Conservation (phyloP, 2,797 vertebrate species). For the Lophius americanus region DNA sequence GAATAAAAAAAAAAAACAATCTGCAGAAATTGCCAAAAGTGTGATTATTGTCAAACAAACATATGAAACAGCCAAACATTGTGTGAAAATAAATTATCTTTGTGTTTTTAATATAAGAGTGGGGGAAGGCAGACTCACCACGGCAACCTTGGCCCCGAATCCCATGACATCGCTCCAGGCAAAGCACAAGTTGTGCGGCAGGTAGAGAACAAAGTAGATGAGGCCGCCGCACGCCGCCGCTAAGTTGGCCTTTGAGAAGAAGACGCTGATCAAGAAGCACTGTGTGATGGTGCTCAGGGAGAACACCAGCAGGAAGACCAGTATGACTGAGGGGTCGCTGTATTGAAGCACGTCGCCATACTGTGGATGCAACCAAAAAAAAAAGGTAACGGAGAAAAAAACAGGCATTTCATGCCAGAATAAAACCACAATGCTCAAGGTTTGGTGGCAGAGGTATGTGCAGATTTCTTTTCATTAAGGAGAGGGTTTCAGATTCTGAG, state of each 20-base stretch:
- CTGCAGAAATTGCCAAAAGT: neutral
- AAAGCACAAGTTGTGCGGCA: conserved; percentile 91
- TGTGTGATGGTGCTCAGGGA: conserved; percentile 90
- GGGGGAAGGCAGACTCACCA: conserved; percentile 82
- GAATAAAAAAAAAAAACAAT: neutral
- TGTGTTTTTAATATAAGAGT: conserved; percentile 23
- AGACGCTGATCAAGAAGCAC: conserved; percentile 96
- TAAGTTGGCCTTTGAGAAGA: conserved; percentile 97
- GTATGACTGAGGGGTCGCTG: conserved; percentile 94
- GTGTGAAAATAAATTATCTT: too few species aligned
- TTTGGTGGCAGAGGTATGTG: neutral
- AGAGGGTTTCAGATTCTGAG: neutral
- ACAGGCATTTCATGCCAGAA: neutral
- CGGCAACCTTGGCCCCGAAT: conserved; percentile 87
- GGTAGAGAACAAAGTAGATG: conserved; percentile 95
- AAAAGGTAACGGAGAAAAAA: fast-evolving
- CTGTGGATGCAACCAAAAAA: conserved; percentile 68
- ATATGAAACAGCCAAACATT: conserved; percentile 1
- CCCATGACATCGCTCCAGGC: conserved; percentile 93
- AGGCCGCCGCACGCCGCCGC: conserved; percentile 96
- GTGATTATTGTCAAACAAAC: neutral
- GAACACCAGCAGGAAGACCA: conserved; percentile 93
- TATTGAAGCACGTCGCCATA: conserved; percentile 93
- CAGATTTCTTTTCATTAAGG: neutral
- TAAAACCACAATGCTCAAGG: neutral